Evolutionary conservation across 2,888 invertebrate genomes (phyloP).

Genomic region (Thereva nobilitata): DNA sequence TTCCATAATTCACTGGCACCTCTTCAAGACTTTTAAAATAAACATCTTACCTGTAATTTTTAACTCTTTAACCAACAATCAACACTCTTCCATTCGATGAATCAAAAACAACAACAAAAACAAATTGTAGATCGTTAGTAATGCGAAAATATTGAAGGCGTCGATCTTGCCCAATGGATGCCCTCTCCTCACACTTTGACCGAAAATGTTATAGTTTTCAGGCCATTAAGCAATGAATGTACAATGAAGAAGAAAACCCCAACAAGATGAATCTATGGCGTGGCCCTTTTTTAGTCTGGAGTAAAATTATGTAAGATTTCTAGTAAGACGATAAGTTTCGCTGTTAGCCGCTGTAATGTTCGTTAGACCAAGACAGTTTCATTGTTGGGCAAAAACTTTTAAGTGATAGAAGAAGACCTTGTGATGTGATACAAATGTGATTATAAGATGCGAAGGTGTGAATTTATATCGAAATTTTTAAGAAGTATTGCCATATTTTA

Average conservation of each 20-base stretch:
- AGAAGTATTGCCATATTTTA: no score
- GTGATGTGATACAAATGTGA: no score
- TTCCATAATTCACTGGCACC: conserved; percentile 23
- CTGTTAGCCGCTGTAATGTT: conserved; percentile 24
- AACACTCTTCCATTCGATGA: not conserved
- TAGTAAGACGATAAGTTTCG: conserved; percentile 9
- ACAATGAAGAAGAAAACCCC: conserved; percentile 12
- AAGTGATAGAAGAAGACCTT: no score
- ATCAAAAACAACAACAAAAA: not conserved
- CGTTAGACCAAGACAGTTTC: conserved; percentile 29
- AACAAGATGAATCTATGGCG: conserved; percentile 30
- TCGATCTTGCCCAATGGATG: not conserved
- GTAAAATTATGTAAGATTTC: conserved; percentile 25
- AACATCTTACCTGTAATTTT: conserved; percentile 9
- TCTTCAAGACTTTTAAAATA: conserved; percentile 20
- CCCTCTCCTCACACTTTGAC: conserved; percentile 26
- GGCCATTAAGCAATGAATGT: conserved; percentile 28
- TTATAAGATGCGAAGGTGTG: no score
- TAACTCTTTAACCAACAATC: not conserved
- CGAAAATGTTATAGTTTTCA: conserved; percentile 33
- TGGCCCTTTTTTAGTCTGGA: conserved; percentile 22
- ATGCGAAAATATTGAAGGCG: conserved; percentile 14
- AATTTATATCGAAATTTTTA: no score
- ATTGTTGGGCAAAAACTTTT: conserved; percentile 1
- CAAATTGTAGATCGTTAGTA: not conserved